These are phyloP conservation scores for Alsophila aescularia DNA, from an alignment of 2,888 invertebrate species.

Conservation along the genomic window DNA sequence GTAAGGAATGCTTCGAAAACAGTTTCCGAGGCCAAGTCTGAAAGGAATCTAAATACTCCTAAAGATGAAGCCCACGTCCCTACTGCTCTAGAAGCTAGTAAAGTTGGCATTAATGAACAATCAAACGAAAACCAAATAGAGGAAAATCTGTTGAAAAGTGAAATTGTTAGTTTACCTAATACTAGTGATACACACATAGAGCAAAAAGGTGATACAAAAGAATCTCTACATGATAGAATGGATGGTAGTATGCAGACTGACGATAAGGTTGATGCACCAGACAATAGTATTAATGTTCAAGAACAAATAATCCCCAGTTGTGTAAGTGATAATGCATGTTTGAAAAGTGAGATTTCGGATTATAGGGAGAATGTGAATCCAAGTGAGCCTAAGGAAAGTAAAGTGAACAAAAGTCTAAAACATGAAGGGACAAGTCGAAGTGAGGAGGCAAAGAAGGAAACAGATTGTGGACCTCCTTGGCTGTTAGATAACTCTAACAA, in stretches of 20 bases:
- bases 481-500: slow-evolving; percentile 75
- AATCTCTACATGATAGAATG: slow-evolving; percentile 67
- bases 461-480: slow-evolving; percentile 71
- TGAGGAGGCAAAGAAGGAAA: slow-evolving; percentile 73
- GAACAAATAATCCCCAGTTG: slow-evolving; percentile 64
- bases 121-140: slow-evolving; percentile 49
- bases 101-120: slow-evolving; percentile 55
- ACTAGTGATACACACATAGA: slow-evolving; percentile 42
- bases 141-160: slow-evolving; percentile 44
- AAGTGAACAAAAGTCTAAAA: slow-evolving; percentile 69
- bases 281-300: slow-evolving; percentile 50
- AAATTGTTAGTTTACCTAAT: slow-evolving; percentile 50
- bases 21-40: slow-evolving; percentile 58
- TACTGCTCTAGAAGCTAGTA: slow-evolving; percentile 54
- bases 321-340: slow-evolving; percentile 66
- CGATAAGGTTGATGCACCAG: slow-evolving; percentile 50
- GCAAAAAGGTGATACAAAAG: slow-evolving; percentile 62
- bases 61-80: slow-evolving; percentile 64
- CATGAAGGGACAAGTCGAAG: slow-evolving; percentile 62
- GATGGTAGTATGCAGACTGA: slow-evolving; percentile 49
- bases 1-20: slow-evolving; percentile 58
- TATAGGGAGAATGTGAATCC: slow-evolving; percentile 82
- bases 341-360: slow-evolving; percentile 77
- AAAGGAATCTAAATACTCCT: slow-evolving; percentile 58
- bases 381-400: slow-evolving; percentile 73